Conservation (phyloP, 2,888 invertebrate species). For the Sinhomidia bicolor region DNA sequence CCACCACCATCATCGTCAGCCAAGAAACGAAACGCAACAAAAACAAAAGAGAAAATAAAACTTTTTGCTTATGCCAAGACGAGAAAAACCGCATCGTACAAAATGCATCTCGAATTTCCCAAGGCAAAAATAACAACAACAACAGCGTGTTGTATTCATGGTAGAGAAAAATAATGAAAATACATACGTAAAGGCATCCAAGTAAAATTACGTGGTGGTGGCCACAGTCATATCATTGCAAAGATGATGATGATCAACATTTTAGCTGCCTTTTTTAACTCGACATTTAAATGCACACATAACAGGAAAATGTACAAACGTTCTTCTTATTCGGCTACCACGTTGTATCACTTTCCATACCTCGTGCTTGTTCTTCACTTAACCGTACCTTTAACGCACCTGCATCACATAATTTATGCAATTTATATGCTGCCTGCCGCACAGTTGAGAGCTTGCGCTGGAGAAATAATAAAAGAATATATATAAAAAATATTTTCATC, state of each 20-base stretch:
- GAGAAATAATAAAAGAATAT: background rate
- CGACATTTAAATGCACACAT: background rate
- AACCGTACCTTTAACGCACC: too few species aligned
- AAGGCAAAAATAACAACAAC: background rate
- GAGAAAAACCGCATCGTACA: conserved; percentile 16
- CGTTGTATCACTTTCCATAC: background rate
- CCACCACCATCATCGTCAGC: conserved; percentile 67
- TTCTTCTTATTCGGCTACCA: background rate
- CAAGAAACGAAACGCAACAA: background rate
- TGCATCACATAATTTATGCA: background rate
- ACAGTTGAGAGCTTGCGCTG: background rate
- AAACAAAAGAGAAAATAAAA: background rate
- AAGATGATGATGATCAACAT: too few species aligned
- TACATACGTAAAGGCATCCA: background rate
- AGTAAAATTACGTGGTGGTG: background rate
- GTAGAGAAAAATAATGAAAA: background rate
- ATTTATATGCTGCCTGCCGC: background rate
- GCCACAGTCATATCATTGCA: too few species aligned
- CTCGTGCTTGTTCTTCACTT: background rate
- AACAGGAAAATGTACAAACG: background rate
- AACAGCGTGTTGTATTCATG: background rate
- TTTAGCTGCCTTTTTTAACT: background rate
- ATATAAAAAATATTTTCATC: background rate
- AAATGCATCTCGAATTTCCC: conserved; percentile 12
- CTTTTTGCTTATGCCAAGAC: background rate